phyloP scores from a whole-genome alignment of 2,888 invertebrate genomes.

The Acrocyrtus sp. region DNA sequence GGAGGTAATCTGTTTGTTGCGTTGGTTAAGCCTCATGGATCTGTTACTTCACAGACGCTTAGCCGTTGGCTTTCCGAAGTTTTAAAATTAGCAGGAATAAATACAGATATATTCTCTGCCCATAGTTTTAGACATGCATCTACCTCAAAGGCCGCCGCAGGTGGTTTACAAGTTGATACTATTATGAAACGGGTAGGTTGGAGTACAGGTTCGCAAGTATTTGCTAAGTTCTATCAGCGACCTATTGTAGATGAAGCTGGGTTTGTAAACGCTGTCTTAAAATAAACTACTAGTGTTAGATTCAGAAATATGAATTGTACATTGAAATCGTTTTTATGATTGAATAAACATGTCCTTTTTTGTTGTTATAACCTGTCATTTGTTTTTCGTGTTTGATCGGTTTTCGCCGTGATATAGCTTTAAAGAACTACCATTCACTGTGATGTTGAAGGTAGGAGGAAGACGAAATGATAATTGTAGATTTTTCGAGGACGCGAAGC shows the following conservation, averaged over 20 bases:
- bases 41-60: background rate
- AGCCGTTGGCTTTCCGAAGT: slow-evolving; percentile 18
- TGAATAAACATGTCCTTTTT: too few relatives aligned
- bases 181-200: slow-evolving; percentile 16
- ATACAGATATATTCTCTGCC: background rate
- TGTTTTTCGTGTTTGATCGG: too few relatives aligned
- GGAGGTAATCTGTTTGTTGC: slow-evolving; percentile 14
- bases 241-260: background rate
- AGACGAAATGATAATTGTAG: slow-evolving; percentile 4
- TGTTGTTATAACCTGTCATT: too few relatives aligned
- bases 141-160: slow-evolving; percentile 9
- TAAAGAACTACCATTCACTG: slow-evolving; percentile 63
- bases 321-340: too few relatives aligned
- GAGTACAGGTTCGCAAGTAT: background rate
- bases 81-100: too few relatives aligned
- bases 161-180: slow-evolving; percentile 3
- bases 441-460: slow-evolving; percentile 5
- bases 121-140: slow-evolving; percentile 25
- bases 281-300: too few relatives aligned
- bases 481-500: slow-evolving; percentile 1
- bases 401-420: too few relatives aligned
- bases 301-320: too few relatives aligned
- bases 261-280: too few relatives aligned
- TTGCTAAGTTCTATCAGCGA: slow-evolving; percentile 18
- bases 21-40: background rate